Base-by-base conservation (phyloP, 2,888 invertebrate genomes). In the Drymonia ruficornis region DNA sequence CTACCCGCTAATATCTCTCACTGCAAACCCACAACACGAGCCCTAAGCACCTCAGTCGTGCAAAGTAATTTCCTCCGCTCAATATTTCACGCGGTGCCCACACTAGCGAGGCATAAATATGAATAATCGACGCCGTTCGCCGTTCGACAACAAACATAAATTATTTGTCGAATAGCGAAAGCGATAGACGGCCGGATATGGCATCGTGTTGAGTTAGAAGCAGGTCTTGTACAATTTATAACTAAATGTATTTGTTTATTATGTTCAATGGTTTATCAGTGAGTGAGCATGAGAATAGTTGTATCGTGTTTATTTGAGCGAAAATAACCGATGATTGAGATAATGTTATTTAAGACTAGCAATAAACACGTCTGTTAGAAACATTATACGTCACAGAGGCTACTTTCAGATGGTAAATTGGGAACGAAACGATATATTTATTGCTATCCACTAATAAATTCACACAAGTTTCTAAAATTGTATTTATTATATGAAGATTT, bases 31-130 rank as follows among this genome's bases (percentile, higher is more conserved):
- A 49, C 49, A 49, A 36, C 47, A 45, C 40, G 15, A 31, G 34
- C 47, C 34, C 47, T 42, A 50, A 63, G 61, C 70, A 74, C 78
- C 77, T 70, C 63, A 61, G 73, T 78, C 78, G 74, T 66, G 74
- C 76, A 72, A 78, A 78, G 80, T 80, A 80, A 81, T 81, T 80
- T 80, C 79, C 78, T 74, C 66, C 59, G 67, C 69, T 75, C 82
- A 75, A 81, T 83, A 83, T 80, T 79, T 82, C 81, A 80, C 70
- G 55, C 59, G 64, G 70, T 65, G 74, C 76, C 78, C 78, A 78
- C 82, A 78, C 79, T 74, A 72, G 70, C 74, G 65, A 67, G 70
- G 77, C 80, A 83, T 84, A 83, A 85, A 85, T 85, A 86, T 84
- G 85, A 86, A 84, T 86, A 83, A 85, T 85, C 80, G 80, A 74